A percentile compares a stretch with the other conserved stretches of the same genome.
These are phyloP conservation scores for Paramormyrops kingsleyae DNA, from an alignment of 2,113 vertebrate species.

Conservation along the genomic window DNA sequence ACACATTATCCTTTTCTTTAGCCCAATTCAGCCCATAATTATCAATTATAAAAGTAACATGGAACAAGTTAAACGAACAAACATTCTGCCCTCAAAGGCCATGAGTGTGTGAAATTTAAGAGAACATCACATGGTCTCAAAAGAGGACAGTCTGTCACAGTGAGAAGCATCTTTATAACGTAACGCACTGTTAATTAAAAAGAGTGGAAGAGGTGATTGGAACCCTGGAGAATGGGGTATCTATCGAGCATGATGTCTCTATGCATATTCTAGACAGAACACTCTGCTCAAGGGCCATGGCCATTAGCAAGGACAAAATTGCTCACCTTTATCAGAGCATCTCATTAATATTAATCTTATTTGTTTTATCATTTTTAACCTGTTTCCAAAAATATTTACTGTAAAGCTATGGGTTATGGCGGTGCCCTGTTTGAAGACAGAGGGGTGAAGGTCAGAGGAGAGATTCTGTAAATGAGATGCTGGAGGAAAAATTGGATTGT, in stretches of 20 bases:
- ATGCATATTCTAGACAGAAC: not conserved
- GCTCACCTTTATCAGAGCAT: not conserved
- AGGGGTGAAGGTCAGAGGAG: not conserved
- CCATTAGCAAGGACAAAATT: not conserved
- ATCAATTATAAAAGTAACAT: no score
- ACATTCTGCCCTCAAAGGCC: not conserved
- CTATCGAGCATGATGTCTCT: not conserved
- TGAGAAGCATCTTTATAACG: not conserved
- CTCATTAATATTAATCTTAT: not conserved
- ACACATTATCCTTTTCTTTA: not conserved
- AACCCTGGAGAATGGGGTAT: not conserved
- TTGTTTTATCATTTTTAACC: not conserved
- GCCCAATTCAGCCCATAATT: not conserved
- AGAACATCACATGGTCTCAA: not conserved
- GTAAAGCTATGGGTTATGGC: not conserved
- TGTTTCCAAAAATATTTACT: not conserved
- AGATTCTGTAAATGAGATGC: not conserved
- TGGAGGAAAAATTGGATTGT: not conserved
- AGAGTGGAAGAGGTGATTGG: not conserved
- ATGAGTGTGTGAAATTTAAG: not conserved
- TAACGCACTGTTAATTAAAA: not conserved
- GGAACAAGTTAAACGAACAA: not conserved
- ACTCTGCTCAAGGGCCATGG: not conserved
- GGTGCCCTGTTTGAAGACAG: not conserved
- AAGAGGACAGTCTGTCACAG: not conserved